Base-by-base conservation (phyloP, 2,797 vertebrate genomes). In the Columba guinea region DNA sequence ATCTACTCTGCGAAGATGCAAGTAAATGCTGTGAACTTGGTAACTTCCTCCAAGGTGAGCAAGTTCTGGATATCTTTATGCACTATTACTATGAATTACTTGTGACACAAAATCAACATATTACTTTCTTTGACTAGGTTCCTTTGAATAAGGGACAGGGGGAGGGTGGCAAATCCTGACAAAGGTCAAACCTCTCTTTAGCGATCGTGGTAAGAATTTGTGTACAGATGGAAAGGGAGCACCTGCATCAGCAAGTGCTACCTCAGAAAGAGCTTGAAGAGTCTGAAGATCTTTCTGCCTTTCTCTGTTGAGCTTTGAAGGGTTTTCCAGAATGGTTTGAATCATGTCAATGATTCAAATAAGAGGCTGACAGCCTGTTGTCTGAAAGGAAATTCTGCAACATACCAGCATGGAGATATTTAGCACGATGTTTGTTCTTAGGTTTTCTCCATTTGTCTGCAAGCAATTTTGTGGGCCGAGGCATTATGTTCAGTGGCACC, bases 1-100 rank as follows among this genome's bases (percentile, higher is more conserved):
- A 94, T 90, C 75, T 95, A 90, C 48, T 97, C 60, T 64, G 71
- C 70, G 96, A 94, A 94, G 67, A 87, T 62, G 51, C 53, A 92
- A 92, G 80, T 52, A 92, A 92, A 92, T 78, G 78, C 48, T 82
- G 53, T 84, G 84, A 97, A 96, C 49, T 84, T 76, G 32, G 52
- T 93, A 95, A 91, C 62, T 94, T 95, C 91, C 65, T 96, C 76
- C 75, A 77, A 32, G 62, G 9, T 62, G 32, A 92, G n/a, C 5
- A 12, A 85, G 46, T 86, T 96, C 78, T 82, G 96, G 93, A 87
- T 85, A 87, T 56, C 3, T 13, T 90, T 89, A 89, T 46, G 4
- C 84, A 73, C 56, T 93, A 80, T 79, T 90, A 89, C 13, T 81
- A 77, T 55, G 30, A 94, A 95, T 84, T 95, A 82, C 37, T 74